Evolutionary conservation across 2,797 vertebrate genomes (phyloP).

Genomic region (Todus mexicanus): DNA sequence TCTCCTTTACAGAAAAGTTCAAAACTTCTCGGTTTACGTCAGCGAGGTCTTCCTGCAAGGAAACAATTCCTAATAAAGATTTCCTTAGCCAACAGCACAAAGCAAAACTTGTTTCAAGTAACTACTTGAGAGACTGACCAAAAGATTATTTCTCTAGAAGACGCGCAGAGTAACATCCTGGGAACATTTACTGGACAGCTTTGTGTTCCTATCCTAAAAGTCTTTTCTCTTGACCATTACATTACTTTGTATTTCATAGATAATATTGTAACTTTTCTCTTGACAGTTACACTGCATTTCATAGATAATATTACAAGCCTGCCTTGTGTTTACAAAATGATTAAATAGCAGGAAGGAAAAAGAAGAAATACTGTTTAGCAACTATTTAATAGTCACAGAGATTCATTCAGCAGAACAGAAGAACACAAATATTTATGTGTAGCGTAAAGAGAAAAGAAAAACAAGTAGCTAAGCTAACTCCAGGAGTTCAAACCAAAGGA

Average conservation of each 20-base stretch:
- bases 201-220: not conserved
- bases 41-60: constrained; percentile 84
- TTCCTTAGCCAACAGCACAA: not conserved
- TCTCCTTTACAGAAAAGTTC: constrained; percentile 68
- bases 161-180: not conserved
- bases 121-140: not conserved
- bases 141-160: not conserved
- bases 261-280: not conserved
- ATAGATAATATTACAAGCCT: not conserved
- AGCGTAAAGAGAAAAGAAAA: not conserved
- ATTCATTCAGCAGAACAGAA: not conserved
- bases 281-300: not conserved
- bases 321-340: not conserved
- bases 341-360: not conserved
- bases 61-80: not conserved
- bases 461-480: not conserved
- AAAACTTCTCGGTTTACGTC: constrained; percentile 72
- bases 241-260: not conserved
- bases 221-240: not conserved
- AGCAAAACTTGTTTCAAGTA: not conserved
- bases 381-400: not conserved
- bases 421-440: not conserved
- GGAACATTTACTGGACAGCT: not conserved
- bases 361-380: not conserved
- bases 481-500: not conserved